Conservation (phyloP, 2,797 vertebrate species). For the Pseudochirops corinnae region DNA sequence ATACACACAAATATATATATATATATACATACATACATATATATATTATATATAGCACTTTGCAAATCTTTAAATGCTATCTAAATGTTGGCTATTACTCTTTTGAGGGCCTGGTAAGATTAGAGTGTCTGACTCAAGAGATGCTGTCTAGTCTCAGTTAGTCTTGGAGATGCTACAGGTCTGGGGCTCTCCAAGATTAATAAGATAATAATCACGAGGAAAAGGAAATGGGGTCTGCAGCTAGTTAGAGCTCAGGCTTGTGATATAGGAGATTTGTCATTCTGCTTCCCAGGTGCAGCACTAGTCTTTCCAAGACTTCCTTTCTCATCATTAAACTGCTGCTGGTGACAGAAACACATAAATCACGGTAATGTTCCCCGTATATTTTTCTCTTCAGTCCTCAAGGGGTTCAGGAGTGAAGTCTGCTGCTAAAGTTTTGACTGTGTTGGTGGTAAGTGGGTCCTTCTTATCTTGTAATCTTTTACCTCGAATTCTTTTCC, state of each 20-base stretch:
- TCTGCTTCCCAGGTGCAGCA: not conserved
- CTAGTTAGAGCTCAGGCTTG: not conserved
- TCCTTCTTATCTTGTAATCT: not conserved
- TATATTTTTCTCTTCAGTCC: not conserved
- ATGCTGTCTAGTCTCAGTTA: not conserved
- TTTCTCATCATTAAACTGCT: not conserved
- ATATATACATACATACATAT: no score
- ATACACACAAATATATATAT: not conserved
- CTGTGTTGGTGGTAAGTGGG: not conserved
- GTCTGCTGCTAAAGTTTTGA: not conserved
- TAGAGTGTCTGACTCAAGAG: not conserved
- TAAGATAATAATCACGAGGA: not conserved
- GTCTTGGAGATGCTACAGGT: not conserved
- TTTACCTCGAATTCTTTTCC: not conserved
- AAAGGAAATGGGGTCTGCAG: conserved; percentile 20
- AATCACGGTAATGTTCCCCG: not conserved
- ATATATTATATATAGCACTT: not conserved
- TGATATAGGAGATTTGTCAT: not conserved
- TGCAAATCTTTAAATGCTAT: not conserved
- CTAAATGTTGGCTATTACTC: not conserved
- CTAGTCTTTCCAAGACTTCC: not conserved
- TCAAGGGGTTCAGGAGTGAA: not conserved
- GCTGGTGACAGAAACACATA: not conserved
- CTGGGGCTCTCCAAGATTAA: not conserved
- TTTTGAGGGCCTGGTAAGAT: not conserved